phyloP scores from a whole-genome alignment of 2,888 invertebrate species.

The Calameuta idolon region DNA sequence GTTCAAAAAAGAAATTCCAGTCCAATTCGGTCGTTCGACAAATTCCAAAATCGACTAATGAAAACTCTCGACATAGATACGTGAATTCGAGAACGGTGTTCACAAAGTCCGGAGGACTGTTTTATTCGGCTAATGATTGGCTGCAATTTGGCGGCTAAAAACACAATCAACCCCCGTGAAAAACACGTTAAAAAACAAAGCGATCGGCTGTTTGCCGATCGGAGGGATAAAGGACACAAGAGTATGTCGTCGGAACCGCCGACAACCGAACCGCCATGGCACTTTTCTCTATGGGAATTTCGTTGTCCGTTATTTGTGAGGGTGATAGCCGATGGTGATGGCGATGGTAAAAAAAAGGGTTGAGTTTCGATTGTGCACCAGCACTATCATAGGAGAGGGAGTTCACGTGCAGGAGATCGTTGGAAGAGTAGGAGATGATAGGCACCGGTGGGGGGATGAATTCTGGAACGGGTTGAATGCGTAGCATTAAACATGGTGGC shows the following conservation, averaged over 20 bases:
- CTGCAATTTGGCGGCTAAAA: slow-evolving; percentile 51
- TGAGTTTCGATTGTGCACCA: slow-evolving; percentile 28
- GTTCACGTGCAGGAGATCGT: slow-evolving; percentile 18
- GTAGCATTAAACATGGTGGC: slow-evolving; percentile 54
- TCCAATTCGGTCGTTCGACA: no score
- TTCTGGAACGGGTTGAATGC: slow-evolving; percentile 40
- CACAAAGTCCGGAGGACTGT: slow-evolving; percentile 15
- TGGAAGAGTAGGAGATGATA: slow-evolving; percentile 30
- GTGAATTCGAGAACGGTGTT: no score
- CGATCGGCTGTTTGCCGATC: slow-evolving; percentile 4
- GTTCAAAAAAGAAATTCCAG: no score
- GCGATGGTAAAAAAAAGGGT: background rate
- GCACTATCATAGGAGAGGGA: slow-evolving; percentile 26
- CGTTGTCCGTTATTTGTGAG: slow-evolving; percentile 34
- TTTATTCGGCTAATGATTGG: slow-evolving; percentile 52
- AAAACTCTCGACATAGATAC: no score
- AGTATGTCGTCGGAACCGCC: no score
- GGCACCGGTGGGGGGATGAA: background rate
- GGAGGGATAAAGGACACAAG: background rate
- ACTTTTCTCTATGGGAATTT: slow-evolving; percentile 32
- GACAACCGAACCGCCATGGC: background rate
- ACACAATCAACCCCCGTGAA: slow-evolving; percentile 52
- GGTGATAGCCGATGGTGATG: background rate
- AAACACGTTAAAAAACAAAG: slow-evolving; percentile 50
- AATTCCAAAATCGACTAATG: no score